Conservation (phyloP, 2,888 invertebrate species). For the Lottia gigantea region DNA sequence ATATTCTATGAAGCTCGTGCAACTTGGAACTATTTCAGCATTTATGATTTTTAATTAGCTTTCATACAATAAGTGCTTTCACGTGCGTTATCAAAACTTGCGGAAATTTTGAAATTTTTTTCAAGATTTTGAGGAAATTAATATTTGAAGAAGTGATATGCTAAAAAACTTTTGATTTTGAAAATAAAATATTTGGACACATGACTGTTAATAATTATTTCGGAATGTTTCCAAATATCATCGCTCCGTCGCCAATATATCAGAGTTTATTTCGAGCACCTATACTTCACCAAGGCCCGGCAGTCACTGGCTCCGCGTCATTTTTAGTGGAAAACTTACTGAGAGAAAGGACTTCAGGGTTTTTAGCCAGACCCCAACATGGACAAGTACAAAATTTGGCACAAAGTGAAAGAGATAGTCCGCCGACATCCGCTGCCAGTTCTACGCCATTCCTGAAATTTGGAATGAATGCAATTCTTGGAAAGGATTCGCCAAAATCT, state of each 20-base stretch:
- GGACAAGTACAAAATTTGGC: not conserved
- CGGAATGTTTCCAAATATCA: slow-evolving; percentile 58
- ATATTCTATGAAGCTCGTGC: not conserved
- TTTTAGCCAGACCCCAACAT: slow-evolving; percentile 35
- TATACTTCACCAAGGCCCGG: slow-evolving; percentile 34
- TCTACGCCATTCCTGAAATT: slow-evolving; percentile 61
- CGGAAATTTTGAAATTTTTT: no score
- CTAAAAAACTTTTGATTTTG: no score
- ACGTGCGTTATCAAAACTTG: no score
- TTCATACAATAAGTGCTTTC: no score
- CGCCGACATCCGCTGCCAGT: slow-evolving; percentile 32
- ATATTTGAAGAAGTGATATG: no score
- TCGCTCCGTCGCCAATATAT: slow-evolving; percentile 60
- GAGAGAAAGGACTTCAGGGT: slow-evolving; percentile 39
- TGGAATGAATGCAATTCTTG: slow-evolving; percentile 61
- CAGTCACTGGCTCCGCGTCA: slow-evolving; percentile 46
- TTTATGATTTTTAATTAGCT: no score
- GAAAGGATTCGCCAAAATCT: slow-evolving; percentile 44
- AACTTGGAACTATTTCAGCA: no score
- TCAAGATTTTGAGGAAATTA: no score
- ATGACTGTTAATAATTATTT: slow-evolving; percentile 1
- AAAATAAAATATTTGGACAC: not conserved
- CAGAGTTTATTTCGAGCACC: slow-evolving; percentile 57
- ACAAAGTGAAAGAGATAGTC: slow-evolving; percentile 22
- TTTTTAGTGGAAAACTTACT: slow-evolving; percentile 62